phyloP scores from a whole-genome alignment of 2,797 vertebrate genomes.

The Paramormyrops hopkinsi region DNA sequence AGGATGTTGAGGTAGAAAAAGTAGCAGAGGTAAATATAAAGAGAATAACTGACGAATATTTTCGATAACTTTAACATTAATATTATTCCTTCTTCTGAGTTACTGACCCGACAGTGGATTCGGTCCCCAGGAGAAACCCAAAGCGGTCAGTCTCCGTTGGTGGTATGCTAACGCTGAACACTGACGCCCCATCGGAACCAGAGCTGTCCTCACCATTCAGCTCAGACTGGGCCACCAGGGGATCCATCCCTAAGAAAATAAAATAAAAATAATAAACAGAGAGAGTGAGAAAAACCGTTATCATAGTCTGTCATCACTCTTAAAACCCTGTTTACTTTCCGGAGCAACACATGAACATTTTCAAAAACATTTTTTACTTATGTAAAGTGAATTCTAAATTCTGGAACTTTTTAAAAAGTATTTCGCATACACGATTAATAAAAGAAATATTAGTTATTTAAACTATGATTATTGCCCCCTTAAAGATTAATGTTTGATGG shows the following conservation, averaged over 20 bases:
- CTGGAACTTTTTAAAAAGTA: background rate
- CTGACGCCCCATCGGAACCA: slow-evolving; percentile 49
- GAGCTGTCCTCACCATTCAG: slow-evolving; percentile 49
- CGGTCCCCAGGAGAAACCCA: slow-evolving; percentile 65
- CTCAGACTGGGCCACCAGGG: slow-evolving; percentile 36
- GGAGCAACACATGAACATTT: background rate
- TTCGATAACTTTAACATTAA: background rate
- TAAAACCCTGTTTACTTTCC: background rate
- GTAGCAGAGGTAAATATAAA: background rate
- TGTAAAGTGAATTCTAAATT: background rate
- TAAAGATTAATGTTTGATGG: background rate
- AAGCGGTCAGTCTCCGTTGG: slow-evolving; percentile 63
- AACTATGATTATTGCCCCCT: background rate
- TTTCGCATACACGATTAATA: background rate
- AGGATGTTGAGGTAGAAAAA: slow-evolving; percentile 52
- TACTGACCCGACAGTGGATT: slow-evolving; percentile 58
- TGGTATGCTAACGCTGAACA: slow-evolving; percentile 41
- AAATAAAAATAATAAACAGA: background rate
- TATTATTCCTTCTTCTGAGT: background rate
- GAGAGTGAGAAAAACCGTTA: background rate
- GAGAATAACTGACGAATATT: background rate
- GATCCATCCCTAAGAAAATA: slow-evolving; percentile 46
- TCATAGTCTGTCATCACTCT: background rate
- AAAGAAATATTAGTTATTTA: background rate
- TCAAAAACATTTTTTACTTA: background rate